Base-by-base conservation (phyloP, 2,113 vertebrate species). In the Petroica traversi region DNA sequence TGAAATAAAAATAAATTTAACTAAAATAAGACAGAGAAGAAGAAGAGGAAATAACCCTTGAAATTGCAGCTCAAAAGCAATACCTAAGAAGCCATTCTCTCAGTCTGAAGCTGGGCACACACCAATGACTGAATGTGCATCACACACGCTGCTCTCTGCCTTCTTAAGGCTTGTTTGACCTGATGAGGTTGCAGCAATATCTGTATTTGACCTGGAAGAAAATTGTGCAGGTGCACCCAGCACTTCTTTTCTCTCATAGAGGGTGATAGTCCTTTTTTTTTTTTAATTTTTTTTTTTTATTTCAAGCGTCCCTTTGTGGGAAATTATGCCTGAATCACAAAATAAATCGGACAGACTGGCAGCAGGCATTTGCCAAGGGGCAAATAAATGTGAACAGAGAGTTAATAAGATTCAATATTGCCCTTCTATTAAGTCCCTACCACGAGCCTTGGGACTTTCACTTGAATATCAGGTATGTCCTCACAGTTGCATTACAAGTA, bases 1-100 rank as follows among this genome's bases (percentile, higher is more conserved):
- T 26, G 34, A 68, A 73, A 83, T 31, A 8, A 67, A 94, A 93
- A 84, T 46, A 93, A 94, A 85, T 74, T n/a, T 29, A 73, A 33
- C 41, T 77, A 71, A 88, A 94, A 71, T 76, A 76, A 71, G 64
- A 55, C 10, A 68, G 19, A 83, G 38, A 76, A 82, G 33, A 66
- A 80, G 75, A 9, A 73, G 22, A 71, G 26, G 43, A 89, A 93
- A 89, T 55, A 85, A 78, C 17, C 64, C 61, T 74, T 94, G 67
- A 94, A 93, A 89, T 79, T 79, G 57, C 67, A 68, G 41, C 19
- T 84, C 3, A 0, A 85, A 83, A 92, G 31, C 46, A 81, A 52
- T 57, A 59, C 22, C 28, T 69, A 57, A 64, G 10, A 67, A 71
- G n/a, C 25, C 10, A 64, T 83, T 74, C 19, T 92, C 31, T 51